These are phyloP conservation scores for Pyrochroa serraticornis DNA, from an alignment of 2,888 invertebrate genomes.

Conservation along the genomic window DNA sequence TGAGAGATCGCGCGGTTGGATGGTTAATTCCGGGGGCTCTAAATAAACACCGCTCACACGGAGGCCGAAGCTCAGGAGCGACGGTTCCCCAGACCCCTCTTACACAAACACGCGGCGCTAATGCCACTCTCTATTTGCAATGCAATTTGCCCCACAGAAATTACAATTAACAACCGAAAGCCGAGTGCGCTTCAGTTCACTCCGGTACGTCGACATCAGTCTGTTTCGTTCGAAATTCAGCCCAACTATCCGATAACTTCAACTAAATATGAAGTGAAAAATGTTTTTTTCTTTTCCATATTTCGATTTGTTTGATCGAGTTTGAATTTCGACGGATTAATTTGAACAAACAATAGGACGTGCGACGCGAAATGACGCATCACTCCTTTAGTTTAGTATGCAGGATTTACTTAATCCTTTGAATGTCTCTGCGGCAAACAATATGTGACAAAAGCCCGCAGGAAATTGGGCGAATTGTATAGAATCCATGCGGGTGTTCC, in stretches of 20 bases:
- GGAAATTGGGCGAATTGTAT: slow-evolving; percentile 38
- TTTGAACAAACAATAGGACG: slow-evolving; percentile 23
- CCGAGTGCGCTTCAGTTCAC: slow-evolving; percentile 49
- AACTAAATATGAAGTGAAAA: neutral
- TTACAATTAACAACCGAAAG: slow-evolving; percentile 55
- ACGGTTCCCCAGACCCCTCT: slow-evolving; percentile 42
- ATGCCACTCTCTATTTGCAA: slow-evolving; percentile 49
- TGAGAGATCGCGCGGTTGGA: slow-evolving; percentile 50
- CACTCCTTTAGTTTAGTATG: slow-evolving; percentile 30
- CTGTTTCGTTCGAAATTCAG: slow-evolving; percentile 6
- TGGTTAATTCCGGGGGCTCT: slow-evolving; percentile 56
- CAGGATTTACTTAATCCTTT: slow-evolving; percentile 43
- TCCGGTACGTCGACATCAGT: slow-evolving; percentile 39
- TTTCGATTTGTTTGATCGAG: neutral
- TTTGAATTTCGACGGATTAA: neutral
- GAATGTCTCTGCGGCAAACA: slow-evolving; percentile 31
- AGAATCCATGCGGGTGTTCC: slow-evolving; percentile 45
- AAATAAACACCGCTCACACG: slow-evolving; percentile 51
- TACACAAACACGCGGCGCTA: slow-evolving; percentile 53
- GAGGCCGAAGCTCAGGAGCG: slow-evolving; percentile 34
- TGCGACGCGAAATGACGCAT: slow-evolving; percentile 12
- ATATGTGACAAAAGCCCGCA: slow-evolving; percentile 36
- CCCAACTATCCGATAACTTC: neutral
- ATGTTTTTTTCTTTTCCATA: neutral
- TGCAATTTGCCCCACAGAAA: slow-evolving; percentile 54